Conservation (phyloP, 2,888 invertebrate species). For the Cabera pusaria region DNA sequence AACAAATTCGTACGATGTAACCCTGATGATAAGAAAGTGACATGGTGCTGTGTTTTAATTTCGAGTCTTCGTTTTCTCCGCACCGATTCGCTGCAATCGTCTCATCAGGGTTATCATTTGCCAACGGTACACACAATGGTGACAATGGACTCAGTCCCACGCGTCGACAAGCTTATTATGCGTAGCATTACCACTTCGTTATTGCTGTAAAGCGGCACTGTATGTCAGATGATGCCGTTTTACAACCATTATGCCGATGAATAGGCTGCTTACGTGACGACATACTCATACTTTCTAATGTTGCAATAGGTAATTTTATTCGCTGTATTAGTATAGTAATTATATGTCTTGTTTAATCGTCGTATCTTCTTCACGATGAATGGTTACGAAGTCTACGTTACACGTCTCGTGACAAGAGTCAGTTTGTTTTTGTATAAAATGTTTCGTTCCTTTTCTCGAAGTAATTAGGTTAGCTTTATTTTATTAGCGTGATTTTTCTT, state of each 20-base stretch:
- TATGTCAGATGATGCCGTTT: conserved; percentile 38
- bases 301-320: conserved; percentile 60
- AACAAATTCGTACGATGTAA: too few species aligned
- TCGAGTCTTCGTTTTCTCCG: conserved; percentile 21
- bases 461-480: too few species aligned
- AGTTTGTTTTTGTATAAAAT: too few species aligned
- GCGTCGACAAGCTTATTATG: conserved; percentile 53
- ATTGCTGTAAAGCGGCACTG: conserved; percentile 47
- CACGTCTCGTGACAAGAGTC: not conserved
- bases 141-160: conserved; percentile 64
- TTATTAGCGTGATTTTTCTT: too few species aligned
- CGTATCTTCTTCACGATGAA: conserved; percentile 10
- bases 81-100: conserved; percentile 34
- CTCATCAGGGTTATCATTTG: conserved; percentile 40
- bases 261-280: conserved; percentile 58
- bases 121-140: conserved; percentile 39
- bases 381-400: too few species aligned
- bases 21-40: too few species aligned
- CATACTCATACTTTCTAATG: conserved; percentile 69
- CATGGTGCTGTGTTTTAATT: conserved; percentile 9
- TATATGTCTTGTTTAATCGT: conserved; percentile 43
- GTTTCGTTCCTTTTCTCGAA: too few species aligned
- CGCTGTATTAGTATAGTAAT: conserved; percentile 48
- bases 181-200: conserved; percentile 53
- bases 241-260: conserved; percentile 61